Evolutionary conservation across 2,888 invertebrate genomes (phyloP).

Genomic region (Cryptus viduatorius): DNA sequence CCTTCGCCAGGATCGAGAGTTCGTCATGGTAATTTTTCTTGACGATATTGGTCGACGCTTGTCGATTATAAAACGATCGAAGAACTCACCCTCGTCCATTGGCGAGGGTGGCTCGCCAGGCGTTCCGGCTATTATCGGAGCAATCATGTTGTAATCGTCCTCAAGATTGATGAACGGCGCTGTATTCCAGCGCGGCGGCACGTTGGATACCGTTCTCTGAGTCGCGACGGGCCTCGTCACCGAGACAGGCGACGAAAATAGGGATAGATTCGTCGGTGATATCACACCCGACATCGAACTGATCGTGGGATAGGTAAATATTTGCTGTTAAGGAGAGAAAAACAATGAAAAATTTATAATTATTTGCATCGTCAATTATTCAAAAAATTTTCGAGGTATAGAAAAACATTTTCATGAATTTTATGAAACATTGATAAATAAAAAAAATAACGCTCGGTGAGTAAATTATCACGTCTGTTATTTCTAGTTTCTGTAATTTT

Average conservation of each 20-base stretch:
- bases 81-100: slow-evolving; percentile 82
- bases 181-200: slow-evolving; percentile 92
- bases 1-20: slow-evolving; percentile 47
- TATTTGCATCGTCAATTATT: no score
- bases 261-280: slow-evolving; percentile 94
- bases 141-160: slow-evolving; percentile 98
- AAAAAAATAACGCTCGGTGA: no score
- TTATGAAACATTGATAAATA: no score
- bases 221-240: slow-evolving; percentile 90
- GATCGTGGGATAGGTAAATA: slow-evolving; percentile 96
- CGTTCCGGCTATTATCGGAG: slow-evolving; percentile 88
- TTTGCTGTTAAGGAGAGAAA: slow-evolving; percentile 86
- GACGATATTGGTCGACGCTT: not conserved
- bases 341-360: no score
- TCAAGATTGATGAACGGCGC: slow-evolving; percentile 95
- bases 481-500: no score
- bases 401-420: no score
- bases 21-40: not conserved
- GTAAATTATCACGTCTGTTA: no score
- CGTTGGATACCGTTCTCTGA: slow-evolving; percentile 86
- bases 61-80: slow-evolving; percentile 26
- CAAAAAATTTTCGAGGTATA: no score
- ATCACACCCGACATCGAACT: slow-evolving; percentile 95
- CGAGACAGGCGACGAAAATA: slow-evolving; percentile 90
- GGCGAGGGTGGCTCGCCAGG: slow-evolving; percentile 82